Base-by-base conservation (phyloP, 2,888 invertebrate species). In the Poecilobothrus nobilitatus region DNA sequence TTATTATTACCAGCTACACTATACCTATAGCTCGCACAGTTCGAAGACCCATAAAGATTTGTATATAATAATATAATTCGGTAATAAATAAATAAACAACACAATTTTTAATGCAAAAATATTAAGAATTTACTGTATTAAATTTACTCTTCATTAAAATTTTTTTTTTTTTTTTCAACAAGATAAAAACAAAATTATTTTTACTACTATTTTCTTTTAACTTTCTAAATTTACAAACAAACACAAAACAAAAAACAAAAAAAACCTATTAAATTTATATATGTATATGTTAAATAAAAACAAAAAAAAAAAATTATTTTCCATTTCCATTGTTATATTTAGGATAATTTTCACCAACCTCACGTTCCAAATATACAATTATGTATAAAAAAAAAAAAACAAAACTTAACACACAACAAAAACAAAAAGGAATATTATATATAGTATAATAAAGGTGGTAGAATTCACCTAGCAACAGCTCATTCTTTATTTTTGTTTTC, bases 281-380 rank as follows among this genome's bases (percentile, higher is more conserved):
- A 18, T 6, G n/a, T 18, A 53, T 41, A 41, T 41, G 9, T 15
- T 5, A 2, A 41, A 6, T 41, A 41, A 12, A 41, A 41, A n/a
- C n/a, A n/a, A 27, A 41, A 41, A 41, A 41, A 6, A 53, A 18
- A 3, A 53, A 18, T 18, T 15, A 53, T 53, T 53, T 53, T 53
- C 53, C 53, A 53, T 53, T 53, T 53, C 53, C 53, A 53, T 53
- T 53, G 53, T 53, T 53, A 53, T 53, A 18, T 53, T 53, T 53
- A 53, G 53, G 53, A 53, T 53, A 53, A 53, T 53, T 53, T 53
- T 53, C 53, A 53, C 53, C 53, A 53, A 53, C 15, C 53, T 53
- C 53, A 53, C 53, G 53, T 53, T 53, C 18, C 53, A 53, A 53
- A 53, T 18, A 53, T n/a, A 53, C 15, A 53, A 53, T 53, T 12